phyloP scores from a whole-genome alignment of 2,113 vertebrate species.

The Dermatemys mawii region DNA sequence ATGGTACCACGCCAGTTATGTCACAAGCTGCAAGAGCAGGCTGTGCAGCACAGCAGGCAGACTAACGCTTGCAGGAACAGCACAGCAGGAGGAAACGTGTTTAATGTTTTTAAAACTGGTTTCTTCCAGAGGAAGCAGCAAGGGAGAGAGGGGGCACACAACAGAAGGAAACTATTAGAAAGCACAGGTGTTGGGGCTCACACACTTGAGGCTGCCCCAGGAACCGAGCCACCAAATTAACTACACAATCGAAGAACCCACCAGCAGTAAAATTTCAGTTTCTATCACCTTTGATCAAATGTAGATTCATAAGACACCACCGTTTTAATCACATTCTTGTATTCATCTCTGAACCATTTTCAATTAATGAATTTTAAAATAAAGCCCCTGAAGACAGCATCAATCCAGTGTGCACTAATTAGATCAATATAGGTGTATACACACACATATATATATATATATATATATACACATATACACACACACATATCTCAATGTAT shows the following conservation, averaged over 20 bases:
- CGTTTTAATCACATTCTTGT: neutral
- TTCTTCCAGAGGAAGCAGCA: neutral
- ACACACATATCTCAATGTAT: neutral
- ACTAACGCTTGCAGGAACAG: accelerated
- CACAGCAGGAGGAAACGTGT: accelerated
- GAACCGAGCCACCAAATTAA: neutral
- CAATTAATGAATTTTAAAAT: neutral
- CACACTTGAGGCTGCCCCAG: neutral
- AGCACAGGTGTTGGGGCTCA: neutral
- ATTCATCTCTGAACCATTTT: neutral
- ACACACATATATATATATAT: too few relatives aligned
- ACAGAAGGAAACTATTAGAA: neutral
- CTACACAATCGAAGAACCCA: neutral
- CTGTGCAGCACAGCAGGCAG: accelerated
- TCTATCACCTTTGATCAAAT: neutral
- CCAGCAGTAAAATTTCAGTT: neutral
- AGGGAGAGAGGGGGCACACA: neutral
- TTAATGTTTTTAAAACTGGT: neutral
- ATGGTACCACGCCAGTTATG: accelerated
- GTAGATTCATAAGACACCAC: neutral
- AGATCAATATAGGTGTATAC: neutral
- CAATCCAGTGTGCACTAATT: neutral
- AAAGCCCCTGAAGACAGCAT: neutral
- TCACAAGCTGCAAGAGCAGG: neutral
- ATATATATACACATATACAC: too few relatives aligned